Base-by-base conservation (phyloP, 2,888 invertebrate genomes). In the Lycia hirtaria region DNA sequence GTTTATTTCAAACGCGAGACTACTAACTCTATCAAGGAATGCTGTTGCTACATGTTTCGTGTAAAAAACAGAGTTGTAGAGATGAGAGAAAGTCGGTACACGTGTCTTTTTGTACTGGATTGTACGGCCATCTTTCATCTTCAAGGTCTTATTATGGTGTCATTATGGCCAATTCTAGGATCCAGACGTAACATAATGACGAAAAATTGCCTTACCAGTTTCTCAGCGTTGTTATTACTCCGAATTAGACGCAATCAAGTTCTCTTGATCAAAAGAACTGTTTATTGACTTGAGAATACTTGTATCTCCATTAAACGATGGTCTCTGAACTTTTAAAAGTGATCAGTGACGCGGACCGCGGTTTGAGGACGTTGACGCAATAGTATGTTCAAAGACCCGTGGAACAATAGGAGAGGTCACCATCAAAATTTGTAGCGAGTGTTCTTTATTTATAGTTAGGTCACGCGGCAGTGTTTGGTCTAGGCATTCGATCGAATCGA, bases 381-480 rank as follows among this genome's bases (percentile, higher is more conserved):
- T 62, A 56, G 47, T 48, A 73, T 73, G 70, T 73, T 70, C 60
- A 50, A 61, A 65, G 63, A 70, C 67, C 65, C 53, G 63, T 47
- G 15, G 62, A 78, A 76, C 75, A 78, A 77, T 76, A 58, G 65
- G 59, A 69, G 65, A 69, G 72, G 75, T 76, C 73, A 70, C 66
- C 64, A 72, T 68, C 65, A 68, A 80, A 78, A 75, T 79, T 76
- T 70, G 67, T 68, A 69, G 66, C 71, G 30, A 50, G 22, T 17
- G 37, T 52, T 71, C 73, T 74, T 72, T 81, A 80, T 81, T 81
- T 78, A 78, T 81, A 83, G 83, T 80, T 81, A 75, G 80, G 80
- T 79, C 85, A 86, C 81, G 81, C 76, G 83, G 77, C 72, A 75
- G 75, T 88, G 85, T 90, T 87, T 90, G 84, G 87, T 88, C 88